A percentile compares a stretch with the other conserved stretches of the same genome.
phyloP scores from a whole-genome alignment of 1,140 invertebrate species.

The Mactra quadrangularis region DNA sequence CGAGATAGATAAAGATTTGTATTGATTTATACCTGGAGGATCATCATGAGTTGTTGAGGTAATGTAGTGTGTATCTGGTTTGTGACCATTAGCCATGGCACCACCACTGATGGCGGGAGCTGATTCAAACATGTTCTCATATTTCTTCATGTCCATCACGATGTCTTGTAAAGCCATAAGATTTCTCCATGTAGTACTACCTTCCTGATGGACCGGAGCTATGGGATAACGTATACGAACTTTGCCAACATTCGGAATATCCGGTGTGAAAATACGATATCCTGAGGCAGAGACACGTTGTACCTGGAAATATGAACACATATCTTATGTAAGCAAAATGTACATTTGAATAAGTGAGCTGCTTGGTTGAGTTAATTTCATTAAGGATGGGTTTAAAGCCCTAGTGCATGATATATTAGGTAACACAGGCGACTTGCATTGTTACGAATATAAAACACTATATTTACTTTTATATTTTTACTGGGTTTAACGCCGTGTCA shows the following conservation, averaged over 20 bases:
- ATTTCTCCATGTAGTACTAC: constrained; percentile 72
- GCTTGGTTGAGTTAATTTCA: too few species aligned
- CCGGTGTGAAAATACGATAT: constrained; percentile 63
- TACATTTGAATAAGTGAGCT: too few species aligned
- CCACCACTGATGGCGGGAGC: constrained; percentile 18
- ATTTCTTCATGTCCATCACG: constrained; percentile 64
- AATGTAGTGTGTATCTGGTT: constrained; percentile 5
- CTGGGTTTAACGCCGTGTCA: too few species aligned
- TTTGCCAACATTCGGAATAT: constrained; percentile 69
- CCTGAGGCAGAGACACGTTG: constrained; percentile 67
- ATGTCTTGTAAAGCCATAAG: constrained; percentile 74
- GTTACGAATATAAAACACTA: too few species aligned
- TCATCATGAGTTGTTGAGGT: constrained; percentile 6
- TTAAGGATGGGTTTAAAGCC: too few species aligned
- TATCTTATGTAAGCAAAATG: too few species aligned
- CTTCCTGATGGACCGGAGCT: constrained; percentile 72
- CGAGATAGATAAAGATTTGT: background rate
- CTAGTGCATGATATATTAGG: too few species aligned
- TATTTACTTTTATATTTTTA: too few species aligned
- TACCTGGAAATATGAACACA: too few species aligned
- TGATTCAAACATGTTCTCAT: constrained; percentile 43
- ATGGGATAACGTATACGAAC: constrained; percentile 75
- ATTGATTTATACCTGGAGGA: too few species aligned
- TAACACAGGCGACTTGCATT: too few species aligned
- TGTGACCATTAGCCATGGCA: background rate